Evolutionary conservation across 2,888 invertebrate genomes (phyloP), one percentile per base, ranked within the genome.

Genomic region (Hedya salicella): DNA sequence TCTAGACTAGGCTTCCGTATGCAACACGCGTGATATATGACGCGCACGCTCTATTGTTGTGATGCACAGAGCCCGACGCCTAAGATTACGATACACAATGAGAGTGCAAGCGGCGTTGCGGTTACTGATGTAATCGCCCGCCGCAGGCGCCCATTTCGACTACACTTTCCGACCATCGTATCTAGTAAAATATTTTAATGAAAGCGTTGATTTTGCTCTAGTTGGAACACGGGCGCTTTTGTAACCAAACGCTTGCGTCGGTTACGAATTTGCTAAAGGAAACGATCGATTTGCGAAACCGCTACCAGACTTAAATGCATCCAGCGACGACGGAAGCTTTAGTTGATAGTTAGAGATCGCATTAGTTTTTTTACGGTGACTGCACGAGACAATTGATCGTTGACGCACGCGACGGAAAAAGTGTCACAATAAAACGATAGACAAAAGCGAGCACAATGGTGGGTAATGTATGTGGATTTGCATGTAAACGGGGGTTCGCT

Each of bases 401-500:
- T 25, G 52, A 17, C 60, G 60, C 53, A 52, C 44, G 53, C 49
- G 39, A 44, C 14, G 30, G 54, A 61, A 61, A 66, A 61, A 66
- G 50, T 54, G 67, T 25, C 61, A 62, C 67, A 67, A 62, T 62
- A 62, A 67, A 67, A 67, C 50, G 67, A 50, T 42, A 62, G 56
- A 62, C 56, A 59, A 62, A n/a, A 49, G 60, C 46, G 65, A 42
- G 65, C 64, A 68, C 60, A 62, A 56, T 64, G 39, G 53, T 30
- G 57, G 63, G 61, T 62, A 66, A 69, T 68, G 68, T 64, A 40
- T 52, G 67, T 63, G 80, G 82, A 83, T 88, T 85, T 81, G 83
- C 85, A 84, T 88, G 76, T 84, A 80, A 83, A 82, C 82, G 82
- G 80, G 82, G 84, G 81, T 81, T 79, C 79, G 80, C 89, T 90